Base-by-base conservation (phyloP, 2,113 vertebrate species). In the Forbesichthys papilliferus region DNA sequence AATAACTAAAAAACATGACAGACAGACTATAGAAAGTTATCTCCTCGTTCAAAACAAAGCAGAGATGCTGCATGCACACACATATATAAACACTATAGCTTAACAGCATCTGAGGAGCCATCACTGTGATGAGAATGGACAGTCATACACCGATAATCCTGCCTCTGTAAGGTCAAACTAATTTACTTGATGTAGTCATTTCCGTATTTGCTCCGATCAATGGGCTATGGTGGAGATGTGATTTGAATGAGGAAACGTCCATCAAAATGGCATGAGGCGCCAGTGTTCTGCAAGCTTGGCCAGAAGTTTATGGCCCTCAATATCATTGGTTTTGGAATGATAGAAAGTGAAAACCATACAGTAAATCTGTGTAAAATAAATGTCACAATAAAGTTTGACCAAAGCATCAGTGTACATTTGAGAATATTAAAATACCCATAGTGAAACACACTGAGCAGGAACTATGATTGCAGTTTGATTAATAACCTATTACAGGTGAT, bases 111-210 rank as follows among this genome's bases (percentile, higher is more conserved):
- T 46, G 63, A 73, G 70, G 51, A 13, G 83, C 84, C 86, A 88
- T 87, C 79, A 77, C 64, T 49, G 65, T 83, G 84, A 87, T 87
- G 83, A 82, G 78, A 73, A 81, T 52, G 78, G 81, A 78, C 79
- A 78, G 74, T 46, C 5, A 8, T 69, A 47, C 36, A 66, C 57
- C 58, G 66, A 80, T 87, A 80, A 85, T 84, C 84, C 78, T 80
- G 58, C 66, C n/a, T 55, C 11, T 60, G 66, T 78, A 84, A 84
- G 85, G 88, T 73, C 82, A 76, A 66, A 78, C 67, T 79, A 65
- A 86, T 87, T 84, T 73, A 74, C 79, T 79, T 87, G 77, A 88
- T 85, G 82, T 61, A 72, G 72, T 84, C 66, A 64, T 71, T 81
- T 61, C 77, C 77, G 47, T 73, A 69, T 76, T 77, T 77, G 54